Evolutionary conservation across 2,888 invertebrate genomes (phyloP), one percentile per base, ranked within the genome.

Genomic region (Podabrus alpinus): DNA sequence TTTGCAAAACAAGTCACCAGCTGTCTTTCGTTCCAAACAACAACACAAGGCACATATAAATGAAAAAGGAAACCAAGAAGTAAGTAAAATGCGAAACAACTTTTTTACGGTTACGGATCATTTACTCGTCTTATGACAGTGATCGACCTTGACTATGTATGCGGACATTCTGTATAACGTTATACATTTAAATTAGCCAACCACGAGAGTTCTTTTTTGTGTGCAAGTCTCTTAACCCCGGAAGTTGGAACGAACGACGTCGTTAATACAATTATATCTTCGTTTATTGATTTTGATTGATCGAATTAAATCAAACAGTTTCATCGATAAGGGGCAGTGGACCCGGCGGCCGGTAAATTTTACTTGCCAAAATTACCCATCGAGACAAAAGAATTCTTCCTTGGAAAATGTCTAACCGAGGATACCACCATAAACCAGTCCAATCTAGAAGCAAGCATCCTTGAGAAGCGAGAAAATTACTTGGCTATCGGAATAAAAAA

Each of bases 211-310:
- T 68, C 73, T 45, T 74, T 72, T 78, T 79, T 78, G 78, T 71
- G 75, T 79, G 59, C 68, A 72, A 75, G 78, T 78, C 69, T 78
- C 74, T 79, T 78, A 78, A 78, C 79, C 79, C 79, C 78, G 79
- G 78, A 79, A 79, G 75, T 72, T 66, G 45, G 13, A 45, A n/a
- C 45, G n/a, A 45, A 45, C 45, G 45, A 45, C n/a, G 45, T 45
- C n/a, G 45, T 45, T 45, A 45, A 45, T 45, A 45, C 45, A 45
- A 45, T 45, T 45, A 45, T 45, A 45, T 45, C 45, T 45, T 45
- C 45, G 45, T 45, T 45, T 45, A 45, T 45, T 45, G 45, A 45
- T 45, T 45, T 45, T 45, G 45, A 45, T 45, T 45, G 45, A 45
- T 45, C 45, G 45, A 45, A 45, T 45, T 45, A 45, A 45, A 45